Evolutionary conservation across 1,140 invertebrate genomes (phyloP), one percentile per base, ranked within the genome.

Genomic region (Helicoverpa armigera): DNA sequence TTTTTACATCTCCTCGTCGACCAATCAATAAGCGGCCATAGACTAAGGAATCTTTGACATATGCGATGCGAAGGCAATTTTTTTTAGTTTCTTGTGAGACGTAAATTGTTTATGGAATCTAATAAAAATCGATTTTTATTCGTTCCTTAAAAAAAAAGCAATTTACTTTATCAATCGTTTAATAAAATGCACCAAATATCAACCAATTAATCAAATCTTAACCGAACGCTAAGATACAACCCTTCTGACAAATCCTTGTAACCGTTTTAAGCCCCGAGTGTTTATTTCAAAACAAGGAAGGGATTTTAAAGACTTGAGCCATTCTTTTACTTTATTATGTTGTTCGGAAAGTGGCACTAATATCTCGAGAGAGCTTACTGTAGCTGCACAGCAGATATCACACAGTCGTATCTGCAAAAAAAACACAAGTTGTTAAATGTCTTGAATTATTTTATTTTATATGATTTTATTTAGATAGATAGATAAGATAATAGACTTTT

Each of bases 1-100:
- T 95, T 96, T 96, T 95, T 91, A 95, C 94, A 95, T 95, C 91
- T 95, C 94, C 90, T 92, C 89, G 88, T 93, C 88, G 94, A 94
- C 94, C 94, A 95, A 95, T 95, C 94, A 95, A 95, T 95, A 95
- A 58, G 92, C 87, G 81, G 85, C 82, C 90, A 94, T 87, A 91
- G 90, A 92, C 86, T 87, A 87, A 56, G 85, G 84, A 85, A 78
- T 29, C 23, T 76, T 60, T 85, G 35, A 81, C 83, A 70, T 85
- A 81, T 50, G 35, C 79, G 43, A 77, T 70, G 67, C 18, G 9
- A 70, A 11, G 14, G 67, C 48, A 73, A 29, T 5, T 50, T n/a
- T 14, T 4, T 72, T 1, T 23, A 70, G 10, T 31, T 23, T 7
- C 23, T 3, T 7, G 3, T 58, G 35, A 14, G 29, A 29, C 0